Conservation (phyloP, 2,113 vertebrate genomes). For the Tetrax tetrax region DNA sequence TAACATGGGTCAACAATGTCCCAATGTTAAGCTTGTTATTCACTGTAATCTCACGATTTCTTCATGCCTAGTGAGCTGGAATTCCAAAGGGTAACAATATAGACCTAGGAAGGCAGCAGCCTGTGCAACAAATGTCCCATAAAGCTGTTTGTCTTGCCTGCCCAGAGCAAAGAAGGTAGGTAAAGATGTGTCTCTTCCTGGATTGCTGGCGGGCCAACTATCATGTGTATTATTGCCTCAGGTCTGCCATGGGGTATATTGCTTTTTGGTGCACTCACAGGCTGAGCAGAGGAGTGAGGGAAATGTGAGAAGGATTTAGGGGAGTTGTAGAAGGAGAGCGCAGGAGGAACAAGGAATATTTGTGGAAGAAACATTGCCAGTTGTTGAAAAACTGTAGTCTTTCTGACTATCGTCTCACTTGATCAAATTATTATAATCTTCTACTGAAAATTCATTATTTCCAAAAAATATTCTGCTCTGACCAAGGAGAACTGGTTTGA, state of each 20-base stretch:
- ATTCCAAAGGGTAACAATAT: constrained; percentile 14
- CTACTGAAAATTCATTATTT: background rate
- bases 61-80: background rate
- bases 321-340: background rate
- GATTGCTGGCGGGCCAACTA: background rate
- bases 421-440: background rate
- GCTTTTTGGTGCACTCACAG: background rate
- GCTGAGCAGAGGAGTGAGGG: background rate
- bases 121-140: background rate
- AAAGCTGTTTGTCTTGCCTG: background rate
- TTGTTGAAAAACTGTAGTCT: background rate
- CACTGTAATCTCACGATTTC: background rate
- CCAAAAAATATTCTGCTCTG: background rate
- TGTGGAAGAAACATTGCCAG: background rate
- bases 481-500: background rate
- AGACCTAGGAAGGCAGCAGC: background rate
- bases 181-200: background rate
- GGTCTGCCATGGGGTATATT: background rate
- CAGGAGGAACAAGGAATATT: background rate
- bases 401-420: background rate
- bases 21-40: background rate
- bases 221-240: background rate
- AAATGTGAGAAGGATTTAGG: background rate
- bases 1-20: no score
- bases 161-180: background rate